phyloP scores from a whole-genome alignment of 2,888 invertebrate genomes.

The Lymantria dispar region DNA sequence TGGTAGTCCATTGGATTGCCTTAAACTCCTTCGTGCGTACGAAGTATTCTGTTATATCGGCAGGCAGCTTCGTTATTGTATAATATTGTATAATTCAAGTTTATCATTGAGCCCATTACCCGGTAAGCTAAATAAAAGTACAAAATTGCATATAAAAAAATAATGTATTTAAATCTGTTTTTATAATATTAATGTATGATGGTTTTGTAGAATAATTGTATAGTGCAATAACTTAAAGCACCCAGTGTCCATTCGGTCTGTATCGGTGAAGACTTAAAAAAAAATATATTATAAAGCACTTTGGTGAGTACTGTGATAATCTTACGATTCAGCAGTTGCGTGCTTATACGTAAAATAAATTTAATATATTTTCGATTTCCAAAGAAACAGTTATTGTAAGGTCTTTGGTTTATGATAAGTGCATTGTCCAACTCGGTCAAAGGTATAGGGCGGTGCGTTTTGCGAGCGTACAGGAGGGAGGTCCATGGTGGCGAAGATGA shows the following conservation, averaged over 20 bases:
- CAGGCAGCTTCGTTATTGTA: conserved; percentile 47
- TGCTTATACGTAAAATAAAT: conserved; percentile 49
- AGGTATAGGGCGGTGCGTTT: too few species aligned
- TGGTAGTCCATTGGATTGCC: conserved; percentile 49
- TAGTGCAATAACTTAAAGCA: conserved; percentile 68
- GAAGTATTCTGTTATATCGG: conserved; percentile 26
- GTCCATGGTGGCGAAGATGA: too few species aligned
- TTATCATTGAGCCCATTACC: conserved; percentile 29
- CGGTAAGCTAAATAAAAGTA: conserved; percentile 68
- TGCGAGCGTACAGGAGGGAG: too few species aligned
- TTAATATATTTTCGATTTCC: conserved; percentile 63
- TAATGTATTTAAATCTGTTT: conserved; percentile 55
- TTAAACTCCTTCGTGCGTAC: conserved; percentile 21
- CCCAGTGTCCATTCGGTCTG: conserved; percentile 8
- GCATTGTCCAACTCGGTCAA: conserved; percentile 45
- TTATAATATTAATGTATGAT: conserved; percentile 49
- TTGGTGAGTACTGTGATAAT: conserved; percentile 49
- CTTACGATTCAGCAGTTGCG: conserved; percentile 45
- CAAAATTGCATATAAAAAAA: conserved; percentile 72
- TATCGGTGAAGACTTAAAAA: conserved; percentile 18
- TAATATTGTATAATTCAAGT: conserved; percentile 43
- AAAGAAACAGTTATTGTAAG: conserved; percentile 66
- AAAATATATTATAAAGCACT: conserved; percentile 16
- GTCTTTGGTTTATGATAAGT: conserved; percentile 62
- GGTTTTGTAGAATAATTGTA: conserved; percentile 67